Percentiles rank a stretch among this genome's conserved stretches.
phyloP scores from a whole-genome alignment of 2,113 vertebrate genomes.

The Corythornis madagascariensis region DNA sequence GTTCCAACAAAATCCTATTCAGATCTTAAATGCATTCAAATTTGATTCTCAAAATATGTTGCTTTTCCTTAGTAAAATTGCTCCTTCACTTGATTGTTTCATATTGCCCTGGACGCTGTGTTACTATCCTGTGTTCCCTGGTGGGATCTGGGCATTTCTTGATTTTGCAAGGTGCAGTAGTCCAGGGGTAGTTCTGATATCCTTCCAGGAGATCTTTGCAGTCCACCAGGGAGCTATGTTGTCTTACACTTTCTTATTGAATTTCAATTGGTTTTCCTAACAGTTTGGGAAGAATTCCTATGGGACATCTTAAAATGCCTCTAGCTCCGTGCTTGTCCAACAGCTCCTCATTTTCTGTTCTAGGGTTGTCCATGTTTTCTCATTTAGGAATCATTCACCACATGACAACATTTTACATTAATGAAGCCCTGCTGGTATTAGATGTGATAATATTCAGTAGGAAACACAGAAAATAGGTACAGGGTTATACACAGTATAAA shows the following conservation, averaged over 20 bases:
- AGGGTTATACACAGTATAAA: neutral
- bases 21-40: neutral
- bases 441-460: neutral
- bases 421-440: conserved; percentile 52
- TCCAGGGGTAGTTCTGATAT: neutral
- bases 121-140: neutral
- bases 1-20: neutral
- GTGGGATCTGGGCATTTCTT: neutral
- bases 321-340: neutral
- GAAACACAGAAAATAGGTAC: conserved; percentile 18
- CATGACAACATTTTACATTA: conserved; percentile 44
- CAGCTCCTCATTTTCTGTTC: conserved; percentile 34
- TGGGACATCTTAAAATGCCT: conserved; percentile 36
- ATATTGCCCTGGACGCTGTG: accelerated
- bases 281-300: conserved; percentile 13
- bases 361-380: conserved; percentile 13
- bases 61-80: neutral
- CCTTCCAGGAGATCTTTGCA: neutral
- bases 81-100: neutral
- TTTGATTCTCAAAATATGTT: neutral
- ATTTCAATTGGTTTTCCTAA: conserved; percentile 51
- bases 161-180: neutral
- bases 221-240: neutral
- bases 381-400: conserved; percentile 35
- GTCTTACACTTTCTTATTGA: conserved; percentile 44